phyloP scores from a whole-genome alignment of 2,113 vertebrate genomes.

The Cinclus mexicanus region DNA sequence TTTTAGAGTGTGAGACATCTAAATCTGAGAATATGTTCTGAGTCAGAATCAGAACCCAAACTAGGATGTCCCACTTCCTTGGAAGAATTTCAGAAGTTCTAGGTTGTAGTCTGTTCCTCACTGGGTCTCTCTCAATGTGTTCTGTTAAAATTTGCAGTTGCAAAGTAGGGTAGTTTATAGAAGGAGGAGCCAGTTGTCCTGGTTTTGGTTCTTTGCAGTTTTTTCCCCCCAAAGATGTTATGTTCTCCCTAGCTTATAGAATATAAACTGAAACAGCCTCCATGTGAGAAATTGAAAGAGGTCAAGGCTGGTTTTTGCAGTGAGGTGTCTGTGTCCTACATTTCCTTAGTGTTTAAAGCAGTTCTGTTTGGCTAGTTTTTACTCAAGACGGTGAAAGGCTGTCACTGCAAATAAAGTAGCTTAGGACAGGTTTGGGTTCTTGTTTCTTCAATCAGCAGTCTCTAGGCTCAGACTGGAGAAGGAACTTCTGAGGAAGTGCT shows the following conservation, averaged over 20 bases:
- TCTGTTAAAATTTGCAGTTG: neutral
- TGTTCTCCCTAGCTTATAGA: neutral
- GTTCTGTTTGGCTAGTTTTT: neutral
- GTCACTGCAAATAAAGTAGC: neutral
- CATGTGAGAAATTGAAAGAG: neutral
- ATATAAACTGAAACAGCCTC: neutral
- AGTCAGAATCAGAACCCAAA: neutral
- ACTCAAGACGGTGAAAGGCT: neutral
- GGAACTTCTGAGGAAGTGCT: neutral
- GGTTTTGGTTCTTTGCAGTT: fast-evolving
- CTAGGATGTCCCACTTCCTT: neutral
- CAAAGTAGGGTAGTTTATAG: neutral
- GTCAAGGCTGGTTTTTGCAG: neutral
- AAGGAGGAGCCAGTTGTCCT: neutral
- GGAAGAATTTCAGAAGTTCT: neutral
- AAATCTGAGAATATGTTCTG: neutral
- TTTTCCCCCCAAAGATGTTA: neutral
- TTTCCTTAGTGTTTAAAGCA: neutral
- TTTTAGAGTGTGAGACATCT: neutral
- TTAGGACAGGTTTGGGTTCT: neutral
- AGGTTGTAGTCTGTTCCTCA: neutral
- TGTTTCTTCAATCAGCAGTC: neutral
- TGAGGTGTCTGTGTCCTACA: neutral
- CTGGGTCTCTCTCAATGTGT: neutral
- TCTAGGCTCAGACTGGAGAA: neutral